phyloP scores from a whole-genome alignment of 2,113 vertebrate species.

The Phalacrocorax aristotelis region DNA sequence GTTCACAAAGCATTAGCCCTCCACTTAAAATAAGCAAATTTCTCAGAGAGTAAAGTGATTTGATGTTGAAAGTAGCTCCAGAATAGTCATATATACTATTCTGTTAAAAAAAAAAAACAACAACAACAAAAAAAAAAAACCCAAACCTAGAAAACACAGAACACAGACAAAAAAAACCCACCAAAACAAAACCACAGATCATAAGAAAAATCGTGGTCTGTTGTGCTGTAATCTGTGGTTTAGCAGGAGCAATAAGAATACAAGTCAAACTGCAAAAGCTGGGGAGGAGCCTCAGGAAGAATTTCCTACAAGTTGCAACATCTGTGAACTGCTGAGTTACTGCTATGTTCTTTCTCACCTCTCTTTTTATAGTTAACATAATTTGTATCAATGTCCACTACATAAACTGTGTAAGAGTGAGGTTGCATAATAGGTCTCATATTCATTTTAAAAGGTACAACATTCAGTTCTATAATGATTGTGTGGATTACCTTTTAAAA shows the following conservation, averaged over 20 bases:
- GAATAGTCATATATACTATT: not conserved
- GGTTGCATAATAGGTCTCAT: not conserved
- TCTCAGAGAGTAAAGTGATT: not conserved
- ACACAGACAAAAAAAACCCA: not conserved
- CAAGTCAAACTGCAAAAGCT: not conserved
- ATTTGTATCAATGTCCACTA: not conserved
- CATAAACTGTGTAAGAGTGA: not conserved
- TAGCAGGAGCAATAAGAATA: not conserved
- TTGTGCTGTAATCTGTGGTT: not conserved
- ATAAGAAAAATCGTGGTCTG: not conserved
- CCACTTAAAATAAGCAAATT: not conserved
- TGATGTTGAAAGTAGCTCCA: not conserved
- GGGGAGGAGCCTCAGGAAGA: not conserved
- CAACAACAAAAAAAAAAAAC: no score
- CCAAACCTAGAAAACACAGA: not conserved
- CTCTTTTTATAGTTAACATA: not conserved
- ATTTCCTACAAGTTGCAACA: not conserved
- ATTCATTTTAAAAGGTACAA: not conserved
- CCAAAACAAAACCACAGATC: not conserved
- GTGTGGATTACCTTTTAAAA: not conserved
- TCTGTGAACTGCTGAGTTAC: not conserved
- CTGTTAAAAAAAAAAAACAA: not conserved
- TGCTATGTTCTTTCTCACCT: not conserved
- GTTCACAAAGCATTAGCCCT: not conserved
- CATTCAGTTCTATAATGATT: not conserved